Conservation (phyloP, 2,888 invertebrate genomes). For the Himalopsyche japonica region DNA sequence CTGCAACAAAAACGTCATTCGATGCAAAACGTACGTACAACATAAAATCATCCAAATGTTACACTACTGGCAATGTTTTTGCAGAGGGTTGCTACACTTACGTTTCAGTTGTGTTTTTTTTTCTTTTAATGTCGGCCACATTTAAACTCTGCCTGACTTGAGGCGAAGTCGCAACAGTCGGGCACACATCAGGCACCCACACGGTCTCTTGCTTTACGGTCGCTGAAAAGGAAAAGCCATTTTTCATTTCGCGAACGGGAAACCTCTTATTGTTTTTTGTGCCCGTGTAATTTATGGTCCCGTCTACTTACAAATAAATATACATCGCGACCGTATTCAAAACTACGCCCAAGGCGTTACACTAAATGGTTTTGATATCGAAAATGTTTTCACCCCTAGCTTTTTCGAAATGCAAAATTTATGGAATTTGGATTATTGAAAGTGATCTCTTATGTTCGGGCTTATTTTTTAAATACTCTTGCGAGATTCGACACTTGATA, state of each 20-base stretch:
- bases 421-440: neutral
- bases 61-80: neutral
- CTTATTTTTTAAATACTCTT: neutral
- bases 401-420: neutral
- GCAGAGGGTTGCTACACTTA: neutral
- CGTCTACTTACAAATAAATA: conserved; percentile 1
- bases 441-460: neutral
- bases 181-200: neutral
- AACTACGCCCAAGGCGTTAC: neutral
- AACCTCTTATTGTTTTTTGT: conserved; percentile 4
- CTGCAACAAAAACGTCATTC: neutral
- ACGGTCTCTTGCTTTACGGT: neutral
- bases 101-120: neutral
- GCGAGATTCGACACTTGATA: neutral
- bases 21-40: neutral
- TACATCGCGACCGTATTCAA: neutral
- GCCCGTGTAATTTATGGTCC: neutral
- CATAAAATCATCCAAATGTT: neutral
- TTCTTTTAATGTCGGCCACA: neutral
- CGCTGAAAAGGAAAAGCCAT: neutral
- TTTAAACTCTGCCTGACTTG: neutral
- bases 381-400: neutral
- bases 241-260: neutral
- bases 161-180: neutral
- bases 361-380: neutral